Evolutionary conservation across 2,113 vertebrate species (phyloP), one percentile per base, ranked within the genome.

Genomic region (Tetraodon nigroviridis): DNA sequence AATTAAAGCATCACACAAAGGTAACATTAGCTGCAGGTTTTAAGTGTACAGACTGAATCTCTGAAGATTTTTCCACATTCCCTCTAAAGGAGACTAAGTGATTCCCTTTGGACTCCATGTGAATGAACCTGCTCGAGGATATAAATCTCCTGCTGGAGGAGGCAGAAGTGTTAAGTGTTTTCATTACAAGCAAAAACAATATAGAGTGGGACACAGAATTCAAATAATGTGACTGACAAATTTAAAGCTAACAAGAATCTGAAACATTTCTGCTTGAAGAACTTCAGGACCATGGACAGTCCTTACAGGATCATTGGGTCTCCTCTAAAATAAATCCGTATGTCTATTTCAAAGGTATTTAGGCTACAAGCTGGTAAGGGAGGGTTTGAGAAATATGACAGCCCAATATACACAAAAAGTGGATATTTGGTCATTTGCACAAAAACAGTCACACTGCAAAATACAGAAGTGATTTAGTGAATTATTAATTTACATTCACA

Each of bases 231-330:
- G 24, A 27, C 24, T 24, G 24, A 24, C 3, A 27, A 27, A 27
- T 27, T 27, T 27, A 27, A 27, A 27, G 24, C 24, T 27, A 4
- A 27, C 7, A 27, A 27, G 24, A 27, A 27, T 6, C 24, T 27
- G 24, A 27, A 27, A 6, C 24, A 27, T 27, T 27, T 27, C 2
- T 27, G 7, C 1, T 1, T 27, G 24, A 27, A 27, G 24, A 27
- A 27, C 24, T 27, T 27, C 60, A 75, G 74, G 40, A 82, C 73
- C 76, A 75, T 5, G 66, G 76, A 79, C 59, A 82, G 79, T 69
- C 54, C 37, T 44, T 20, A 22, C 20, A 47, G 17, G 45, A 44
- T 44, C 2, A 14, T 44, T 44, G 16, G 16, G 10, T 11, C 32
- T 10, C 32, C 32, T 27, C 24, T 27, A 27, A 37, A 37, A 37